phyloP scores from a whole-genome alignment of 2,797 vertebrate genomes.

The Anas georgica region DNA sequence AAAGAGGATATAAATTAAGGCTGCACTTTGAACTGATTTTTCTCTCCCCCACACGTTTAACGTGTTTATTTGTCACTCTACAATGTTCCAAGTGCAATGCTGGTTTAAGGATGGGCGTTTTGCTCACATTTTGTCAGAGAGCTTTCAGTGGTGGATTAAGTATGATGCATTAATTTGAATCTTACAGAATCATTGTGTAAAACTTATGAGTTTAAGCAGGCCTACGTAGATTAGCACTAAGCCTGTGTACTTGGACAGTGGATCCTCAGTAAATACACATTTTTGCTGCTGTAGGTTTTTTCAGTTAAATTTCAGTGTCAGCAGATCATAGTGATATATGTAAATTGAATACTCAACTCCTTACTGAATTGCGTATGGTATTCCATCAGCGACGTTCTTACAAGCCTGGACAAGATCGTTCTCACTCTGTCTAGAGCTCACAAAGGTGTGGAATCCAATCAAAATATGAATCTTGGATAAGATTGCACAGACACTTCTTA shows the following conservation, averaged over 20 bases:
- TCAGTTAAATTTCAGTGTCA: not conserved
- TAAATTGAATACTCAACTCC: not conserved
- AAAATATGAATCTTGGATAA: not conserved
- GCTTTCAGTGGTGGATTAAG: not conserved
- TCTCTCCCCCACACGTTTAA: not conserved
- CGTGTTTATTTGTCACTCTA: not conserved
- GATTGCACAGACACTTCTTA: not conserved
- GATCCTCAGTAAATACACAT: not conserved
- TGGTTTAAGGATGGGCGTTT: not conserved
- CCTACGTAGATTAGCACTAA: not conserved
- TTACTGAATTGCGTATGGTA: not conserved
- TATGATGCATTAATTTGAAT: not conserved
- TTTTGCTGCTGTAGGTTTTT: not conserved
- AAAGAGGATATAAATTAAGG: not conserved
- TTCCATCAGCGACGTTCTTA: not conserved
- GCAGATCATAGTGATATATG: not conserved
- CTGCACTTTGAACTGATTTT: not conserved
- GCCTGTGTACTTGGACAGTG: not conserved
- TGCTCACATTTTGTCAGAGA: not conserved
- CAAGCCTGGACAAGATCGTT: slow-evolving; percentile 31
- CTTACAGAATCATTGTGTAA: not conserved
- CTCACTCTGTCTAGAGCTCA: not conserved
- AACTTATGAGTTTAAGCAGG: not conserved
- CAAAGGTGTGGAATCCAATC: slow-evolving; percentile 16
- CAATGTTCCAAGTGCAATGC: not conserved